Evolutionary conservation across 2,113 vertebrate species (phyloP).

Genomic region (Pithys albifrons): DNA sequence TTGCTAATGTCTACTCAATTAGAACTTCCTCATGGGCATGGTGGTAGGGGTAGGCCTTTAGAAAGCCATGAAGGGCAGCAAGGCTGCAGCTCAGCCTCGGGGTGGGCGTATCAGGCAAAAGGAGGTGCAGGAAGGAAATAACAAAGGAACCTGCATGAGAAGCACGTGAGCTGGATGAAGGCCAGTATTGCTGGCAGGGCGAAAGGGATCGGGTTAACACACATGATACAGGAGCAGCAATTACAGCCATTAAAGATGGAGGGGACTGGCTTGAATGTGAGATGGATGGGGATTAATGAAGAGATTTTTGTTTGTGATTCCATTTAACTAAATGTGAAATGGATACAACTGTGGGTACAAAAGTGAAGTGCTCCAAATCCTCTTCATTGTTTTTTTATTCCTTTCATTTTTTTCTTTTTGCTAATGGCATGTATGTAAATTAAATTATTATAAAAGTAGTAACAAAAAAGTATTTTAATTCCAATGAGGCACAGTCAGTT

Average conservation of each 20-base stretch:
- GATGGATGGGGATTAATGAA: accelerated
- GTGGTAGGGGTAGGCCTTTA: background rate
- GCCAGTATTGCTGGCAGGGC: background rate
- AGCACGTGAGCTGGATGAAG: background rate
- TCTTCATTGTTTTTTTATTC: background rate
- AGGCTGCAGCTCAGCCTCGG: background rate
- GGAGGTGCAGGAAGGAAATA: background rate
- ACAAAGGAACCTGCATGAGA: conserved; percentile 8
- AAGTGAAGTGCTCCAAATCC: background rate
- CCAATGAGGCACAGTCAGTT: background rate
- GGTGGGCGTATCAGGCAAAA: background rate
- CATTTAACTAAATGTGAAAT: background rate
- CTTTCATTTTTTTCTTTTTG: background rate
- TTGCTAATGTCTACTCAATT: background rate
- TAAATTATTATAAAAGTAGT: background rate
- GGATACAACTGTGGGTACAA: background rate
- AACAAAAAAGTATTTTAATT: background rate
- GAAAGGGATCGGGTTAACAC: background rate
- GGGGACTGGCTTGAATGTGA: background rate
- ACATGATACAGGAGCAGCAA: background rate
- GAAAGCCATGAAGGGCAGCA: background rate
- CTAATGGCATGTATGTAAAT: background rate
- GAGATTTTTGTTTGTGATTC: background rate
- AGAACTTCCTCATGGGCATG: background rate
- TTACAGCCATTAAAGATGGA: background rate